Base-by-base conservation (phyloP, 2,797 vertebrate genomes). In the Microhierax caerulescens region DNA sequence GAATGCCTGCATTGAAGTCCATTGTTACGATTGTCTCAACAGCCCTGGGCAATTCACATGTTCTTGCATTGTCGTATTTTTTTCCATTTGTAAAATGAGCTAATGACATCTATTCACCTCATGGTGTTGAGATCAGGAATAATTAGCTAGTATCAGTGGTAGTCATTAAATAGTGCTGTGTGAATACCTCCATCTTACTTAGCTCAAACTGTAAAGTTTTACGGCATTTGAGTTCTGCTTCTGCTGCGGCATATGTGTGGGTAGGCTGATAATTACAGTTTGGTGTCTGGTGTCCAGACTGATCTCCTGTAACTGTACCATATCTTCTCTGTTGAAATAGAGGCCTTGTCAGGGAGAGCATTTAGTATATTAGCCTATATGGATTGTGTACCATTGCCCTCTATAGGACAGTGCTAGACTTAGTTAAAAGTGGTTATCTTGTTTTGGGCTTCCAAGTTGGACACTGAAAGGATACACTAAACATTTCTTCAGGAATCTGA, bases 331-430 rank as follows among this genome's bases (percentile, higher is more conserved):
- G 5, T 13, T 21, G 48, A 74, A 91, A 43, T 27, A 77, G 43
- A 68, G 67, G 27, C 53, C 59, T 90, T 79, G n/a, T 39, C 45
- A 63, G n/a, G 57, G 32, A 56, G 11, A 89, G 11, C 41, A 14
- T 36, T 11, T 16, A 47, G 27, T 61, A 7, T 75, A 39, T 37
- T 60, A 45, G 56, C 30, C 74, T 65, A 12, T 85, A 72, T 28
- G 50, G 53, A n/a, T 59, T 95, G 65, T 78, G 28, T 90, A 23
- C 85, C 63, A 53, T 93, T 97, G 95, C 96, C 93, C 90, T 96
- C 97, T 97, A 9, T 89, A 94, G 95, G 93, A 54, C 76, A 78
- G 47, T 60, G 8, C 61, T 21, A 67, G 51, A 30, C 34, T 81
- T 81, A 61, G 24, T 54, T 68, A 17, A 74, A 74, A 67, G 21